phyloP scores from a whole-genome alignment of 2,888 invertebrate species.

The Acrocera orbiculus region DNA sequence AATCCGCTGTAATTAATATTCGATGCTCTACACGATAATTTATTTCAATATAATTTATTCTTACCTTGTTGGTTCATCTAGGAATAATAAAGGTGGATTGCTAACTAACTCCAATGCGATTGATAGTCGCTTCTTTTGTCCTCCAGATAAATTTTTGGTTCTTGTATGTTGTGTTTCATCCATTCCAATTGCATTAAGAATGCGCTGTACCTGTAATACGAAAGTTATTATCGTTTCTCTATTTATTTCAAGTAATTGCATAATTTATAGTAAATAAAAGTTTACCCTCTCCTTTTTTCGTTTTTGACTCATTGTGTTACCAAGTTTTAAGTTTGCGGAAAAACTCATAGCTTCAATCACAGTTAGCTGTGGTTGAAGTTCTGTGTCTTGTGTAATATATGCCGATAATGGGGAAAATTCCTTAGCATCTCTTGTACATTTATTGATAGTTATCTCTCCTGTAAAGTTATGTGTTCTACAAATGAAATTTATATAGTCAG shows the following conservation, averaged over 20 bases:
- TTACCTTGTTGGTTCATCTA: conserved; percentile 90
- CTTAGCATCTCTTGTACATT: conserved; percentile 43
- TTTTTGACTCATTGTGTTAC: conserved; percentile 38
- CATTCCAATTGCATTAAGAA: conserved; percentile 59
- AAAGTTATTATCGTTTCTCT: too few relatives aligned
- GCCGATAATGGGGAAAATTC: conserved; percentile 58
- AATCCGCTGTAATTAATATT: conserved; percentile 56
- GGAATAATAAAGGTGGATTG: conserved; percentile 82
- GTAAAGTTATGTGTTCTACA: conserved; percentile 28
- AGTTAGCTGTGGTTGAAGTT: conserved; percentile 63
- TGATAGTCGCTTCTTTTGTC: conserved; percentile 75
- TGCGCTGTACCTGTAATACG: conserved; percentile 50
- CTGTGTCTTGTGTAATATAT: conserved; percentile 81
- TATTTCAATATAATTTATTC: too few relatives aligned
- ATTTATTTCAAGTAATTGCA: too few relatives aligned
- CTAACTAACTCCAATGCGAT: conserved; percentile 81
- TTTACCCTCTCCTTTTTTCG: conserved; percentile 52
- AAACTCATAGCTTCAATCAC: conserved; percentile 72
- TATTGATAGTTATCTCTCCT: conserved; percentile 60
- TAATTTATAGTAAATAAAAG: too few relatives aligned
- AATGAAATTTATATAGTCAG: conserved; percentile 5
- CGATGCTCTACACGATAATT: too few relatives aligned
- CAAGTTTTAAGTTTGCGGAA: conserved; percentile 74
- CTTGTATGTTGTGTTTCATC: conserved; percentile 45
- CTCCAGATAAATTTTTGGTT: conserved; percentile 63